Evolutionary conservation across 1,140 invertebrate species (phyloP).

Genomic region (Cardiocondyla obscurior): DNA sequence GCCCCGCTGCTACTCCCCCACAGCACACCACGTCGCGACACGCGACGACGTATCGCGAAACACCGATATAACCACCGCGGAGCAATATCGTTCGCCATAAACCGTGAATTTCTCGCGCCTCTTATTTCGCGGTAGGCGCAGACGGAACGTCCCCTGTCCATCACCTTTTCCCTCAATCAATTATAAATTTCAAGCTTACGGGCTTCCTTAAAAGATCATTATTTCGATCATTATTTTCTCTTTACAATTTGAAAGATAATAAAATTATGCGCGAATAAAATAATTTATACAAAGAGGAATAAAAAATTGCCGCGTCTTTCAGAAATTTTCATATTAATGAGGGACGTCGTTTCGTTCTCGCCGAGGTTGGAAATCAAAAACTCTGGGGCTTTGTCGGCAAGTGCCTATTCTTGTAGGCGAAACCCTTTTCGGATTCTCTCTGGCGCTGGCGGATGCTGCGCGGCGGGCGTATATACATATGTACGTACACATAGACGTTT

Average conservation of each 20-base stretch:
- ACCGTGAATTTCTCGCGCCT: neutral
- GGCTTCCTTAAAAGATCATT: neutral
- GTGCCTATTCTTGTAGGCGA: slow-evolving; percentile 9
- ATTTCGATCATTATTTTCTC: neutral
- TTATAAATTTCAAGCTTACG: neutral
- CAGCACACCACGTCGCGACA: slow-evolving; percentile 5
- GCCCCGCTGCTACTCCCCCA: slow-evolving; percentile 36
- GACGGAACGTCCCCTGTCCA: neutral
- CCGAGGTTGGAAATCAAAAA: neutral
- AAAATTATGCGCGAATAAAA: too few relatives aligned
- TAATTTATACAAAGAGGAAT: too few relatives aligned
- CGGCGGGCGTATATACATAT: slow-evolving; percentile 20
- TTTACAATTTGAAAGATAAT: neutral
- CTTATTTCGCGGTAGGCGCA: neutral
- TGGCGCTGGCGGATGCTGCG: neutral
- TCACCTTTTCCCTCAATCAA: neutral
- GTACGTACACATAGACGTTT: slow-evolving; percentile 54
- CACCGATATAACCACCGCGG: slow-evolving; percentile 44
- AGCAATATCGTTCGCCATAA: neutral
- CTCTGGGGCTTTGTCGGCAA: neutral
- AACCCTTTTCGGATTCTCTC: neutral
- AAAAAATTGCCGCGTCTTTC: neutral
- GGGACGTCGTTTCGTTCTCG: neutral
- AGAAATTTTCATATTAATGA: neutral
- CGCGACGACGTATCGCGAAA: slow-evolving; percentile 65